Conservation (phyloP, 2,888 invertebrate species). For the Drosophila neutralis region DNA sequence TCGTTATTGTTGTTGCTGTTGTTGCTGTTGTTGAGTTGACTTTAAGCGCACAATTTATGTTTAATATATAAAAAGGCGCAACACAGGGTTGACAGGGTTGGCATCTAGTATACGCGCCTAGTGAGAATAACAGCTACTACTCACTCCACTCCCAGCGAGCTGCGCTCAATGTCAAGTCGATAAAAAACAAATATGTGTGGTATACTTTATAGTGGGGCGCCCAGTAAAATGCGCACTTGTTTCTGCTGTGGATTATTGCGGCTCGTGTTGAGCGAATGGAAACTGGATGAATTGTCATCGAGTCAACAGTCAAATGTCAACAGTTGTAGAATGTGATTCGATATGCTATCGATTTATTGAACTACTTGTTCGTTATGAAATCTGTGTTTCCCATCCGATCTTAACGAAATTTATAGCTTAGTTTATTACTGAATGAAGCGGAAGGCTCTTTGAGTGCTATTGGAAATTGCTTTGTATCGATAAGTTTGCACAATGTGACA, state of each 20-base stretch:
- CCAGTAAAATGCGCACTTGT: conserved; percentile 37
- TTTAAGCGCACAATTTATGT: conserved; percentile 28
- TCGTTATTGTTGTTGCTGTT: conserved; percentile 7
- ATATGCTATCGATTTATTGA: not conserved
- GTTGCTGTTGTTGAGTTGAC: conserved; percentile 7
- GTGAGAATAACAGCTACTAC: not conserved
- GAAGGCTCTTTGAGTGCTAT: not conserved
- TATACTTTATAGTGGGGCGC: conserved; percentile 4
- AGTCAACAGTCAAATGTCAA: not conserved
- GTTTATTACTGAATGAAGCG: not conserved
- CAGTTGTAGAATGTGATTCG: not conserved
- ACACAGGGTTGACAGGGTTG: conserved; percentile 6
- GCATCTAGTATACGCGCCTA: not conserved
- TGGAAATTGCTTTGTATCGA: not conserved
- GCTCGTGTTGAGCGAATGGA: not conserved
- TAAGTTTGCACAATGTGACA: not conserved
- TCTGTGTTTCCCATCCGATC: not conserved
- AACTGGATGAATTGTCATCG: not conserved
- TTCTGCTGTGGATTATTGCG: not conserved
- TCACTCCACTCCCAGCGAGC: not conserved
- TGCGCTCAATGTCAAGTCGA: conserved; percentile 32
- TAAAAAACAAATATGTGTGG: conserved; percentile 18
- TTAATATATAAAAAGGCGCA: conserved; percentile 42
- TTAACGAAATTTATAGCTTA: not conserved
- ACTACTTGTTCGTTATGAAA: not conserved